phyloP scores from a whole-genome alignment of 1,140 invertebrate genomes.

The Drosophila parabipectinata region DNA sequence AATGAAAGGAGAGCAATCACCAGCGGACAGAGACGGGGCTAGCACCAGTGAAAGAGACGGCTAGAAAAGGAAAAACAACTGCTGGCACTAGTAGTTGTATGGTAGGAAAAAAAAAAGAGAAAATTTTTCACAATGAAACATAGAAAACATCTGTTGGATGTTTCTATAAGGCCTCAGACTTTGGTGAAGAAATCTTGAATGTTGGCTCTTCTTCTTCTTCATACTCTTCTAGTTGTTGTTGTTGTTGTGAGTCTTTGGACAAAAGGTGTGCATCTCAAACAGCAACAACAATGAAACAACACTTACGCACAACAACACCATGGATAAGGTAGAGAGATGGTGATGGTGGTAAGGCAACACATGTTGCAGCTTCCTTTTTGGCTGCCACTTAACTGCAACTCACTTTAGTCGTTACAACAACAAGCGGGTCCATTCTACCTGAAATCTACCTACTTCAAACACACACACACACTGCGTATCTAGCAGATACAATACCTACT shows the following conservation, averaged over 20 bases:
- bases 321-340: slow-evolving; percentile 12
- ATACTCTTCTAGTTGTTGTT: slow-evolving; percentile 9
- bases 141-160: slow-evolving; percentile 74
- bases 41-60: not conserved
- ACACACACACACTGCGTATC: not conserved
- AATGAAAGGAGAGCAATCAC: slow-evolving; percentile 56
- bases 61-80: slow-evolving; percentile 24
- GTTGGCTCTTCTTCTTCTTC: too few species aligned
- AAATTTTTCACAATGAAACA: slow-evolving; percentile 60
- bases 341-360: slow-evolving; percentile 38
- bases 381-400: slow-evolving; percentile 81
- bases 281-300: slow-evolving; percentile 71
- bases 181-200: slow-evolving; percentile 10
- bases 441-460: slow-evolving; percentile 62
- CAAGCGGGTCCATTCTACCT: slow-evolving; percentile 54
- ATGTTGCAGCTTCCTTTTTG: slow-evolving; percentile 79
- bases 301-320: slow-evolving; percentile 51
- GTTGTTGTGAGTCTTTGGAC: slow-evolving; percentile 39
- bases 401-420: slow-evolving; percentile 61
- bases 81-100: too few species aligned
- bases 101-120: slow-evolving; percentile 39
- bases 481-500: slow-evolving; percentile 13
- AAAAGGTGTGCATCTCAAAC: slow-evolving; percentile 60
- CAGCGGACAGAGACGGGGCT: slow-evolving; percentile 6
- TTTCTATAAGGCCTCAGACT: slow-evolving; percentile 35